Base-by-base conservation (phyloP, 2,797 vertebrate species). In the Kryptolebias ocellatus region DNA sequence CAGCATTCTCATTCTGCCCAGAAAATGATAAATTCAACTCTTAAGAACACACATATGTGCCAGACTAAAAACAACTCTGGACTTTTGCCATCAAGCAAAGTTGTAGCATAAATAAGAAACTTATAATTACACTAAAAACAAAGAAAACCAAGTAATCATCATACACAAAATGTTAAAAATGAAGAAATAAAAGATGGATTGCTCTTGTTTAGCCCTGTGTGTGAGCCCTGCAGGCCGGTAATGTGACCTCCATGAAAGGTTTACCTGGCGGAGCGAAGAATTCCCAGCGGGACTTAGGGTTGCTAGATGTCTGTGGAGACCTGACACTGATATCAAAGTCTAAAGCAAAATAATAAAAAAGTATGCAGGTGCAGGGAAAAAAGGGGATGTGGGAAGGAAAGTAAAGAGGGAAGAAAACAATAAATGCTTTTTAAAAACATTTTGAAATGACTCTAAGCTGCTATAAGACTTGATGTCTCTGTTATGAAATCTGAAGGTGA, bases 261-360 rank as follows among this genome's bases (percentile, higher is more conserved):
- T 97, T 98, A 98, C 96, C 96, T 98, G 96, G 88, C 65, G 84
- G 92, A 4, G 92, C 92, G 95, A 98, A 97, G 96, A 97, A 97
- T 79, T 94, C 95, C 86, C 90, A 95, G 71, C 96, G 95, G 88
- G 94, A 95, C 92, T 95, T 95, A 94, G 89, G 92, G 93, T 95
- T 96, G 94, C 93, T 93, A 91, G 94, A 92, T 91, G 94, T 93
- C 84, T 95, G 90, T 16, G 93, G 89, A 84, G 94, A 84, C 72
- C 76, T 78, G 89, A 93, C 91, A 91, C 89, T 88, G 86, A 90
- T 89, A 90, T 92, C 85, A 71, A 71, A 79, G 85, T 96, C 96
- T 96, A 94, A 76, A 91, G 83, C 80, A 52, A 88, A 84, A 14
- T 71, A 85, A 46, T 46, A 17, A 54, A 64, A 83, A 84, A 91